Evolutionary conservation across 2,888 invertebrate genomes (phyloP).

Genomic region (Callimorpha dominula): DNA sequence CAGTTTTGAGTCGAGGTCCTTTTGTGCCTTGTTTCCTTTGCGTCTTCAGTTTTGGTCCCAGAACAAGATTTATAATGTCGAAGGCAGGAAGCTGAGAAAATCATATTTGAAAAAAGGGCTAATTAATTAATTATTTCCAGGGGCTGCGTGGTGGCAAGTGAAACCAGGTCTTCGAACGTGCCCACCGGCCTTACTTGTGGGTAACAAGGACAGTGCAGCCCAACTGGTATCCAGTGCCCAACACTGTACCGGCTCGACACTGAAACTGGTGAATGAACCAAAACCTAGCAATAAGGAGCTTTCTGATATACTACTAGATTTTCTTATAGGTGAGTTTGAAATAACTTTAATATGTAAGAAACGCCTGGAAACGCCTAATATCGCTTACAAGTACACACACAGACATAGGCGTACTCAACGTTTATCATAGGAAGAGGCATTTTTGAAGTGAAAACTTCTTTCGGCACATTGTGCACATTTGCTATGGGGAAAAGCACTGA

Average conservation of each 20-base stretch:
- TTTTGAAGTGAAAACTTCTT: too few species aligned
- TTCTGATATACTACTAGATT: constrained; percentile 67
- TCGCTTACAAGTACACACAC: too few species aligned
- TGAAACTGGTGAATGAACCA: constrained; percentile 64
- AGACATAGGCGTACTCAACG: too few species aligned
- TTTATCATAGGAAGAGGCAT: too few species aligned
- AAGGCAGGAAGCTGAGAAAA: background rate
- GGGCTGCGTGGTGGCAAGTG: constrained; percentile 80
- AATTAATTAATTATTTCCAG: constrained; percentile 46
- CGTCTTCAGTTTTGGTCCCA: too few species aligned
- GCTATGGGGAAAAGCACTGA: too few species aligned
- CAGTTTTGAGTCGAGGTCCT: too few species aligned
- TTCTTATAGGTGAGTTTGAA: constrained; percentile 65
- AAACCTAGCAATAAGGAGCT: constrained; percentile 67
- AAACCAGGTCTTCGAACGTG: constrained; percentile 53
- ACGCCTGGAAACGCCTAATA: too few species aligned
- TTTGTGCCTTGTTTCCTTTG: too few species aligned
- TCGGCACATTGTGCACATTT: too few species aligned
- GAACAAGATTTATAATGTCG: background rate
- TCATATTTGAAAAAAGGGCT: background rate
- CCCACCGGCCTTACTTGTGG: constrained; percentile 70
- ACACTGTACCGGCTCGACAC: constrained; percentile 66
- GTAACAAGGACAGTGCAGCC: constrained; percentile 64
- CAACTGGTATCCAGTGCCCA: constrained; percentile 77
- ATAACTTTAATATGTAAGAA: background rate